Evolutionary conservation across 2,113 vertebrate species (phyloP).

Genomic region (Plectropomus leopardus): DNA sequence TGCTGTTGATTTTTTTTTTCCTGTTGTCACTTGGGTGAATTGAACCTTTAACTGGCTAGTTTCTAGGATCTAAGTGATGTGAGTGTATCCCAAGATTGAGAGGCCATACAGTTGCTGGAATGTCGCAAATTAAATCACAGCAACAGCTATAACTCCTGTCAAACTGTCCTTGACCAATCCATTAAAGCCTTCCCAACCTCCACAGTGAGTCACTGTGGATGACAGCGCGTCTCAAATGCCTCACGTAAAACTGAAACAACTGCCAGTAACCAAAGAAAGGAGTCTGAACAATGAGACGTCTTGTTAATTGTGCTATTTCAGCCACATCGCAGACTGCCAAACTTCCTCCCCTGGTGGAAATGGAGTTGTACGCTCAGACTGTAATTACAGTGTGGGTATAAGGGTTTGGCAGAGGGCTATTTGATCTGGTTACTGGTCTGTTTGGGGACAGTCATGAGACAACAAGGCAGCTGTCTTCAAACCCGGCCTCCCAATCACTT

Average conservation of each 20-base stretch:
- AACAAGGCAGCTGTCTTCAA: slow-evolving; percentile 68
- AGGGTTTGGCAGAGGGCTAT: slow-evolving; percentile 46
- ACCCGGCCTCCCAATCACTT: slow-evolving; percentile 58
- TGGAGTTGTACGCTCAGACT: slow-evolving; percentile 40
- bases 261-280: slow-evolving; percentile 10
- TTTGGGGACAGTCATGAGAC: slow-evolving; percentile 62
- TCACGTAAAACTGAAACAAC: slow-evolving; percentile 22
- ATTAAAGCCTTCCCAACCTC: slow-evolving; percentile 3
- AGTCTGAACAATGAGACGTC: slow-evolving; percentile 43
- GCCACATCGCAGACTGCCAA: slow-evolving; percentile 29
- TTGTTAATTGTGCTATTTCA: slow-evolving; percentile 44
- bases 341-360: slow-evolving; percentile 50
- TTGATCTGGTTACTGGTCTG: slow-evolving; percentile 67
- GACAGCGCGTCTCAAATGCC: slow-evolving; percentile 25
- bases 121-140: neutral
- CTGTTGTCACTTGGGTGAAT: neutral
- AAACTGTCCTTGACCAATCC: slow-evolving; percentile 40
- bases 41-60: neutral
- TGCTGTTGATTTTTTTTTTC: neutral
- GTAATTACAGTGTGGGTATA: slow-evolving; percentile 64
- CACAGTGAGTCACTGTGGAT: neutral
- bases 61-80: neutral
- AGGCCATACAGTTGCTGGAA: neutral
- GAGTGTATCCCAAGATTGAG: neutral
- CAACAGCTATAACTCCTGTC: slow-evolving; percentile 25